Percentiles rank a stretch among this genome's conserved stretches.
phyloP scores from a whole-genome alignment of 2,888 invertebrate genomes.

The Asteroscopus sphinx region DNA sequence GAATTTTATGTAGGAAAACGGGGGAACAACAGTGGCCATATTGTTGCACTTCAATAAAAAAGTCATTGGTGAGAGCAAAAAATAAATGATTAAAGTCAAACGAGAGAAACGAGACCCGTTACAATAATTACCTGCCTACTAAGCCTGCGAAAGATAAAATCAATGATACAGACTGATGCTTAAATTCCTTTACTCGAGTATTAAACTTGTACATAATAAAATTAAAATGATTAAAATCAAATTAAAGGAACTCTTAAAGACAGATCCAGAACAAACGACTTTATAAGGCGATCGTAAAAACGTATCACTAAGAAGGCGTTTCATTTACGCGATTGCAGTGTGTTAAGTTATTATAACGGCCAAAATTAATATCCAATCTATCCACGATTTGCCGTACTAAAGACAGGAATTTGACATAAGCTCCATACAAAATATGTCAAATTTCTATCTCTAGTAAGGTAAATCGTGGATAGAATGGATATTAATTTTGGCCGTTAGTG shows the following conservation, averaged over 20 bases:
- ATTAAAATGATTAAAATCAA: conserved; percentile 37
- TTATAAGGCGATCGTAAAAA: conserved; percentile 40
- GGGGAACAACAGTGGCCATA: too few relatives aligned
- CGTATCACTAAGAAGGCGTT: conserved; percentile 12
- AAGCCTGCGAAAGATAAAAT: conserved; percentile 21
- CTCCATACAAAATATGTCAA: too few relatives aligned
- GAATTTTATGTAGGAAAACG: too few relatives aligned
- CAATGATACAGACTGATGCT: conserved; percentile 9
- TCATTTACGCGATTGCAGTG: conserved; percentile 7
- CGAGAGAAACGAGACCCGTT: neutral
- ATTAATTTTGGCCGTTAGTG: too few relatives aligned
- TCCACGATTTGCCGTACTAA: too few relatives aligned
- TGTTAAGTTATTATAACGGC: neutral
- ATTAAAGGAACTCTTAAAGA: conserved; percentile 34
- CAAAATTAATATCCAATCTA: too few relatives aligned
- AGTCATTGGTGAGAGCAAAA: too few relatives aligned
- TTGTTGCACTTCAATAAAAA: too few relatives aligned
- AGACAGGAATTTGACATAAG: too few relatives aligned
- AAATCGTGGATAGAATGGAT: too few relatives aligned
- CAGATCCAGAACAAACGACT: conserved; percentile 34
- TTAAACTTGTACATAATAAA: conserved; percentile 25
- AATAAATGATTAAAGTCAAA: too few relatives aligned
- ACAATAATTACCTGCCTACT: conserved; percentile 8
- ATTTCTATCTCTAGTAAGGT: too few relatives aligned
- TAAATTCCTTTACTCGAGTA: conserved; percentile 12